Base-by-base conservation (phyloP, 92 coral and sea anemone species). In the Anthopleura xanthogrammica region DNA sequence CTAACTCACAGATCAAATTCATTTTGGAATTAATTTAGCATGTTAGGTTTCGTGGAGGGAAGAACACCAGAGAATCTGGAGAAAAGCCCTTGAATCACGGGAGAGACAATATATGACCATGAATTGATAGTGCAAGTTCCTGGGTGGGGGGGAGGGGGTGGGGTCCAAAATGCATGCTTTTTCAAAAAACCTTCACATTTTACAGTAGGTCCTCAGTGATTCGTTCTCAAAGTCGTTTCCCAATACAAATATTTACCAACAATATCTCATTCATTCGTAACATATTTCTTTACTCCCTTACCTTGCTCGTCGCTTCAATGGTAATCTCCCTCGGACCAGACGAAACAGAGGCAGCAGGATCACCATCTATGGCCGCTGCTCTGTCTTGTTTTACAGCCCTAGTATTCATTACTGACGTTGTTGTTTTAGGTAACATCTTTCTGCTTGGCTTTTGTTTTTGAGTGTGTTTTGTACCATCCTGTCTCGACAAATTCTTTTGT, bases 321-420 rank as follows among this genome's bases (percentile, higher is more conserved):
- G 83, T 78, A 57, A 86, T 60, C 85, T 89, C 92, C 78, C 83
- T 86, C 16, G 90, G 81, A 12, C 92, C 92, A 64, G 88, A 77
- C 3, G 83, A 78, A 20, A 85, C 81, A 36, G 80, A 75, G 3
- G 68, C 86, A 36, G 12, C 64, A 24, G 72, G 68, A 5, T 83
- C 81, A 57, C 29, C 12, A 50, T 64, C 72, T 40, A 64, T 12
- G 52, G 19, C 4, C 14, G 5, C 16, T 50, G 52, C 60, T 14
- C 70, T 79, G 72, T 62, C 70, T 62, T 14, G 70, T 10, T 62
- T 62, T n/a, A 62, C 24, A 5, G 3, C 14, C 13, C 24, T 20
- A 62, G 24, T 20, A 62, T 62, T 62, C 0, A 23, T 7, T 20
- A 6, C 70, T 62, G 70, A 1, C 2, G 70, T 62, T 16, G 62